Base-by-base conservation (phyloP, 1,140 invertebrate species). In the Eciton burchellii region DNA sequence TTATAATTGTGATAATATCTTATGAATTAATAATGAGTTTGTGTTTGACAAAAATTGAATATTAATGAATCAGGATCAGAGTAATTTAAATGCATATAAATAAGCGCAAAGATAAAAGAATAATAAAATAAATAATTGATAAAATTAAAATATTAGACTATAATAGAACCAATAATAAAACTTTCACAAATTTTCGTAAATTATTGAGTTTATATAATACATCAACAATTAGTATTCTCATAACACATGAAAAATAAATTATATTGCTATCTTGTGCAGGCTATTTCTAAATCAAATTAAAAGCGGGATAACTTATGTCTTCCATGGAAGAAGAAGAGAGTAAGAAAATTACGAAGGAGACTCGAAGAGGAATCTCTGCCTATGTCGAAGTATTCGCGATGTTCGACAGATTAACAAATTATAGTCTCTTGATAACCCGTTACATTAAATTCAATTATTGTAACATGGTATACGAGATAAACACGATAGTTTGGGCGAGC, bases 361-460 rank as follows among this genome's bases (percentile, higher is more conserved):
- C 11, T 16, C 26, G 49, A 41, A 24, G 6, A 3, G 6, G 16
- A 6, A 71, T 6, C 16, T 21, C 21, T 43, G 41, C 14, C 14
- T 71, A 56, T 11, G 16, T 41, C 21, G 24, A 26, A 57, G 24
- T 43, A 56, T 6, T 6, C 6, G 35, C 3, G 47, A 41, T 45
- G 11, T 35, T 8, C 19, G 29, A 8, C 9, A n/a, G 29, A 21
- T 41, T 71, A 71, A 56, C 29, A 72, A 76, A 63, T 76, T 76
- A 65, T 76, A 76, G 9, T 74, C 72, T 74, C 72, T 74, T 62
- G 72, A 77, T 65, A 77, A 1, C 8, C 16, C 16, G 35, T 77
- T 68, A 77, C 62, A 52, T 56, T 68, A 3, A 11, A 52, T 24
- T 35, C 14, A 41, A 52, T 76, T 52, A 24, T 76, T 68, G 11